Percentiles rank a stretch among this genome's conserved stretches.
Evolutionary conservation across 2,797 vertebrate species (phyloP).

Genomic region (Urosaurus nigricauda): DNA sequence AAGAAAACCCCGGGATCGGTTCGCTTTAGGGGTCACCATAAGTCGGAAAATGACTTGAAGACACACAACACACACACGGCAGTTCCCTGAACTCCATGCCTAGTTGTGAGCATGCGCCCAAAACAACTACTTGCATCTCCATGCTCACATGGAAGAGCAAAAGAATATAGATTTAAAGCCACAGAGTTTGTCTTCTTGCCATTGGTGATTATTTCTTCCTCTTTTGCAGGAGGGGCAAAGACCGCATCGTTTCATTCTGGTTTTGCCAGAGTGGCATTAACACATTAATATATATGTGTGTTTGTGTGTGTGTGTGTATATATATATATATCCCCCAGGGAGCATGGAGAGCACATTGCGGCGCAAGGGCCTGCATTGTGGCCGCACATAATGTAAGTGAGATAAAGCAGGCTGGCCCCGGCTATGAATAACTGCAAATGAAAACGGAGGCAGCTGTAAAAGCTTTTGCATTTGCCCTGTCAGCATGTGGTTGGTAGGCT

Average conservation of each 20-base stretch:
- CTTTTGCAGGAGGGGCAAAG: slow-evolving; percentile 45
- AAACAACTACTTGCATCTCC: accelerated
- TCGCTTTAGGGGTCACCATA: too few relatives aligned
- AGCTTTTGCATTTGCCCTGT: slow-evolving; percentile 77
- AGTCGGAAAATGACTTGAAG: too few relatives aligned
- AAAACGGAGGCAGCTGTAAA: slow-evolving; percentile 74
- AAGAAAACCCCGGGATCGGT: too few relatives aligned
- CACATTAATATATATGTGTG: slow-evolving; percentile 69
- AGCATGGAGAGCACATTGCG: slow-evolving; percentile 56
- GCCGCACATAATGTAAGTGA: slow-evolving; percentile 77
- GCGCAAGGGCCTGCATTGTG: slow-evolving; percentile 76
- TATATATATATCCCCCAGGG: slow-evolving; percentile 64
- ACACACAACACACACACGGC: accelerated
- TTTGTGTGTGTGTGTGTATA: too few relatives aligned
- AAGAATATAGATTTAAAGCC: background rate
- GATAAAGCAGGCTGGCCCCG: slow-evolving; percentile 77
- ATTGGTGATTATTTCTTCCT: background rate
- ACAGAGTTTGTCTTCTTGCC: background rate
- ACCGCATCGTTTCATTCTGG: slow-evolving; percentile 65
- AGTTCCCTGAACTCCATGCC: accelerated
- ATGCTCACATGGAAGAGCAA: background rate
- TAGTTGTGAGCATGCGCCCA: background rate
- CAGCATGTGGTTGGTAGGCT: slow-evolving; percentile 77
- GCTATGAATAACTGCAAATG: slow-evolving; percentile 77
- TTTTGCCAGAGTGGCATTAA: slow-evolving; percentile 77